Conservation (phyloP, 2,797 vertebrate genomes). For the Hydrocynus forskahlii region DNA sequence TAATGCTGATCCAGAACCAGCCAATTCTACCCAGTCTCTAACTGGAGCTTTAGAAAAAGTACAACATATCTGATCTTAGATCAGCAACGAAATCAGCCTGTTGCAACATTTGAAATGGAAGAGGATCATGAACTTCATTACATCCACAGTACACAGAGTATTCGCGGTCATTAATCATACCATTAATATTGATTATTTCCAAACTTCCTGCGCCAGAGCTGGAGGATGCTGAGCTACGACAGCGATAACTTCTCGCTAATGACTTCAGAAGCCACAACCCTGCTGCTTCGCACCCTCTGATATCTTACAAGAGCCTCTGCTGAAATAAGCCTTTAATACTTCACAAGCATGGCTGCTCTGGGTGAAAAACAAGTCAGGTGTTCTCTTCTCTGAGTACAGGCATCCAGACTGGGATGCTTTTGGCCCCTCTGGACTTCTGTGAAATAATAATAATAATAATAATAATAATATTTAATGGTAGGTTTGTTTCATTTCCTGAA, state of each 20-base stretch:
- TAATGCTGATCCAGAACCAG: constrained; percentile 16
- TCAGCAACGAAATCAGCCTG: constrained; percentile 8
- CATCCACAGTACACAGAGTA: constrained; percentile 45
- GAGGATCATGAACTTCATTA: constrained; percentile 46
- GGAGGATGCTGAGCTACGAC: constrained; percentile 63
- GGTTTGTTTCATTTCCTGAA: constrained; percentile 23
- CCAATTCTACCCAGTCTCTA: constrained; percentile 10
- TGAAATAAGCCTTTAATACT: constrained; percentile 75
- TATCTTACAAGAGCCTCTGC: constrained; percentile 68
- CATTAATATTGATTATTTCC: constrained; percentile 77
- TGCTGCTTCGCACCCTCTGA: constrained; percentile 67
- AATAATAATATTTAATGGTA: constrained; percentile 44
- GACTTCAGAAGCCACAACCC: constrained; percentile 71
- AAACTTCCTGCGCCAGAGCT: constrained; percentile 63
- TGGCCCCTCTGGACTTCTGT: no score
- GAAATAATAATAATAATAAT: neutral
- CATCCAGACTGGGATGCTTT: neutral
- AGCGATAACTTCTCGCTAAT: constrained; percentile 70
- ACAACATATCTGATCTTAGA: constrained; percentile 20
- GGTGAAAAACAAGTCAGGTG: constrained; percentile 73
- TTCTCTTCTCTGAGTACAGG: constrained; percentile 54
- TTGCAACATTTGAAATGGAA: constrained; percentile 3
- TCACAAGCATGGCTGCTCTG: constrained; percentile 69
- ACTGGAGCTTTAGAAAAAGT: constrained; percentile 17
- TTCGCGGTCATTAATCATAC: constrained; percentile 59